phyloP scores from a whole-genome alignment of 2,113 vertebrate species.

The Forbesichthys agassizii region DNA sequence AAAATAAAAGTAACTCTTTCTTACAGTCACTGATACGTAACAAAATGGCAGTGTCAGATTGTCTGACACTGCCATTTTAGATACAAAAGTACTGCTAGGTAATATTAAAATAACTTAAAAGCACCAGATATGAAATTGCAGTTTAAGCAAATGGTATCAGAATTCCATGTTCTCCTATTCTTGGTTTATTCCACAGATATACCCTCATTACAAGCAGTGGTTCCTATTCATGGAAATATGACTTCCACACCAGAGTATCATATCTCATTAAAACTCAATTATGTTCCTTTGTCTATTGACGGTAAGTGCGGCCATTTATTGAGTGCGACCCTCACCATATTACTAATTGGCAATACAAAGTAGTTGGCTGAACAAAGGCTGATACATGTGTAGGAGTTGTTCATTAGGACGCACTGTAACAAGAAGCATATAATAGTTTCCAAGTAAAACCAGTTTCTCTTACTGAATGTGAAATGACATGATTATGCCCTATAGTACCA shows the following conservation, averaged over 20 bases:
- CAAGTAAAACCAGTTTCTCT: conserved; percentile 22
- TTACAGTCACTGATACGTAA: neutral
- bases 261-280: too few relatives aligned
- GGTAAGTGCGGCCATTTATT: conserved; percentile 27
- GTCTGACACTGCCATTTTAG: too few relatives aligned
- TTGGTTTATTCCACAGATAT: neutral
- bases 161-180: neutral
- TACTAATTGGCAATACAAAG: conserved; percentile 12
- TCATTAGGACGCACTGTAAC: conserved; percentile 52
- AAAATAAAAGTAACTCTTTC: conserved; percentile 15
- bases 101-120: conserved; percentile 19
- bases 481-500: conserved; percentile 26
- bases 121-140: neutral
- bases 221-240: too few relatives aligned
- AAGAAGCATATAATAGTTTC: conserved; percentile 67
- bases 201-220: too few relatives aligned
- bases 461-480: conserved; percentile 36
- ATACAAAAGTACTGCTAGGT: neutral
- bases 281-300: conserved; percentile 20
- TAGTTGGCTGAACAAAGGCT: conserved; percentile 27
- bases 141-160: conserved; percentile 1
- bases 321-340: conserved; percentile 24
- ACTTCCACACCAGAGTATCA: neutral
- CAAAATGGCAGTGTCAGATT: neutral
- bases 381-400: conserved; percentile 39